Base-by-base conservation (phyloP, 2,113 vertebrate genomes). In the Hepsetus odoe region DNA sequence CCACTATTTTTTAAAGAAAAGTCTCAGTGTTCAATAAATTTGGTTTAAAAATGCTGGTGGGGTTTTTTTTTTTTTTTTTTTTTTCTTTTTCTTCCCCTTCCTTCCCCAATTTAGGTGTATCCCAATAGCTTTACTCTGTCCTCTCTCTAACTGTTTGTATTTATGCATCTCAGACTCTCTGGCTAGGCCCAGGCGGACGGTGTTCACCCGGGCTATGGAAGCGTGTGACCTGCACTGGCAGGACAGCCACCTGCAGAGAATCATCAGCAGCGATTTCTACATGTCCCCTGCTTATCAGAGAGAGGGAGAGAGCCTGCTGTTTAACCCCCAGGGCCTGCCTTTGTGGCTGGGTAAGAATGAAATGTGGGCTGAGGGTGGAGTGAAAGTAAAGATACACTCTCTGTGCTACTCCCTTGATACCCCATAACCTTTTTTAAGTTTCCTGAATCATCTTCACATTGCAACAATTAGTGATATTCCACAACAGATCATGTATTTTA, bases 181-280 rank as follows among this genome's bases (percentile, higher is more conserved):
- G 91, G 94, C 95, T 76, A 90, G 97, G 88, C 96, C 97, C 20
- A 91, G 96, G 85, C 88, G 98, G 87, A 98, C 97, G 0, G 97
- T 99, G 75, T 99, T 99, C 91, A 98, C 94, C 2, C 93, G 97
- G 28, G 96, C 97, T 0, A 92, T 99, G 0, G 98, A 99, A 87
- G 98, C 96, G 22, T 97, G 97, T 69, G 96, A 99, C 86, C 94
- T 99, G 28, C 97, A 99, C 90, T 99, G 98, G 98, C 97, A 98
- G 91, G 98, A 99, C 90, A 98, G 97, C 89, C 98, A 99, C 88
- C 92, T 99, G 72, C 97, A 99, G 89, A 93, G 96, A 88, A 99
- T 99, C 88, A 99, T 99, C 89, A 98, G 96, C 93, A 97, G 96
- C 0, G 97, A 99, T 87, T 93, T 94, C 91, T 98, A 99, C 59